Evolutionary conservation across 1,140 invertebrate genomes (phyloP), one percentile per base, ranked within the genome.

Genomic region (Bombus sylvicola): DNA sequence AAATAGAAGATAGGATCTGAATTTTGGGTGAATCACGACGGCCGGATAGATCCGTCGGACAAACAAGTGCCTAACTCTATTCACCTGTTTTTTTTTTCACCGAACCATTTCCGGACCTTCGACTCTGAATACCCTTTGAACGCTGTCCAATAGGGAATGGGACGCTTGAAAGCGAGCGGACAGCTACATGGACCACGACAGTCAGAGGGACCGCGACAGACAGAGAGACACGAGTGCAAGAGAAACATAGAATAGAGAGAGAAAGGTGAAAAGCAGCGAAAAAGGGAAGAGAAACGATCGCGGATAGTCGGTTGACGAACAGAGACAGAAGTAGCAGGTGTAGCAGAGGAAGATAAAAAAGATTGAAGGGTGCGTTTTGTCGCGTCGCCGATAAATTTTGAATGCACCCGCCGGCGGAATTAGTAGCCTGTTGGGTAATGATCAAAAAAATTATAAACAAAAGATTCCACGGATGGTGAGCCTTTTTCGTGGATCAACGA

Each of bases 371-470:
- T 90, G 90, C 91, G 90, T 91, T 91, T 85, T 85, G 87, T 86
- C 83, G 85, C 82, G 75, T 64, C 76, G 83, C 82, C 91, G 85
- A 92, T 92, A 92, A 93, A 93, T 93, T 92, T 93, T 92, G 91
- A 92, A 92, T 93, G 92, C 90, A 91, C 87, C 87, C 88, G 89
- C 87, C 82, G 89, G 87, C 68, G 88, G 91, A 94, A 93, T 94
- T 94, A 95, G 94, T 94, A 93, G 92, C 93, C 92, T 93, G 91
- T 92, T 91, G 92, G 86, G 92, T 95, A 94, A 95, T 95, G 94
- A 95, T 95, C 93, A 94, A 94, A 94, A 95, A 95, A 94, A 89
- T 95, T 94, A 94, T 95, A 95, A 95, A 95, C 95, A 95, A 95
- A 95, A 95, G 95, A 95, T 95, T 94, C 94, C 94, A 95, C 95